Percentiles rank a stretch among this genome's conserved stretches.
phyloP scores from a whole-genome alignment of 2,888 invertebrate genomes.

The Lasioglossum figueresi region DNA sequence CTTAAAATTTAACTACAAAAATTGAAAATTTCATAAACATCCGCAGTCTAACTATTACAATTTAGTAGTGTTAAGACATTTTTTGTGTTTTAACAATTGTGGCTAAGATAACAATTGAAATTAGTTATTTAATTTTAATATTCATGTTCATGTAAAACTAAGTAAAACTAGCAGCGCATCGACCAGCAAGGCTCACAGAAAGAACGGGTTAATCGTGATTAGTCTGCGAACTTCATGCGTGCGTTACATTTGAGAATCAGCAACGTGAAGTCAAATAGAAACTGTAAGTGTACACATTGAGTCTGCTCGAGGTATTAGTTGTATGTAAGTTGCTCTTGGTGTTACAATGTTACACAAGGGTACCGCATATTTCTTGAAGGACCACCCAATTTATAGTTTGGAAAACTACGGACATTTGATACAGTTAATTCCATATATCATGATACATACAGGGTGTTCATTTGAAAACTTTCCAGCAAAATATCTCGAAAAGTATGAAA shows the following conservation, averaged over 20 bases:
- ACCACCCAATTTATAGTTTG: too few relatives aligned
- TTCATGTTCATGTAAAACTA: background rate
- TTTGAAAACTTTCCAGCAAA: too few relatives aligned
- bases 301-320: background rate
- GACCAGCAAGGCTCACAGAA: background rate
- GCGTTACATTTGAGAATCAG: background rate
- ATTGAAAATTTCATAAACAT: too few relatives aligned
- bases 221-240: background rate
- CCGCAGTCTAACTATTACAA: background rate
- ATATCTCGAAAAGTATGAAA: too few relatives aligned
- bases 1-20: too few relatives aligned
- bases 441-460: too few relatives aligned
- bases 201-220: background rate
- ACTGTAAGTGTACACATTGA: background rate
- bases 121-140: background rate
- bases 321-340: background rate
- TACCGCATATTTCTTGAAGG: too few relatives aligned
- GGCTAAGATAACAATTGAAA: background rate
- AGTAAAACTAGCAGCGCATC: background rate
- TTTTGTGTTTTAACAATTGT: too few relatives aligned
- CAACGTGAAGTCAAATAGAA: background rate
- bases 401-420: too few relatives aligned
- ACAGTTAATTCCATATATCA: too few relatives aligned
- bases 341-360: too few relatives aligned
- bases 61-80: too few relatives aligned